A percentile compares a stretch with the other conserved stretches of the same genome.
phyloP scores from a whole-genome alignment of 2,113 vertebrate species.

The Podilymbus podiceps region DNA sequence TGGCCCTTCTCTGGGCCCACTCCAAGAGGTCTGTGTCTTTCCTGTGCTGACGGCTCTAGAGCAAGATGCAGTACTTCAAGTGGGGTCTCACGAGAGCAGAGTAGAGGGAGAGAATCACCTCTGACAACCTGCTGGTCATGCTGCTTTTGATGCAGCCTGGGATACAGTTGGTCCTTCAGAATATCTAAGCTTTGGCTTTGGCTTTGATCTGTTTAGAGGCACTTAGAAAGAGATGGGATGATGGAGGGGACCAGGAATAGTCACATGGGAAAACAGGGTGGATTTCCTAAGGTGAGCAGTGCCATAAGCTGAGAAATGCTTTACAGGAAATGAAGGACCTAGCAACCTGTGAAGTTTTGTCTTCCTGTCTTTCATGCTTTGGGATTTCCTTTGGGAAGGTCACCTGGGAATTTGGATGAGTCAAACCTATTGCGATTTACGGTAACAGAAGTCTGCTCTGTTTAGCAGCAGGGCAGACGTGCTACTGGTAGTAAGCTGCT shows the following conservation, averaged over 20 bases:
- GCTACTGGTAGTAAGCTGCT: not conserved
- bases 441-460: not conserved
- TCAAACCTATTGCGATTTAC: not conserved
- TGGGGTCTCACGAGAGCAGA: too few relatives aligned
- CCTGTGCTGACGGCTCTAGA: too few relatives aligned
- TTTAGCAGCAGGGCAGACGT: not conserved
- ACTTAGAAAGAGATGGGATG: not conserved
- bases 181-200: not conserved
- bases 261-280: not conserved
- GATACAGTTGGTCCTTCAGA: not conserved
- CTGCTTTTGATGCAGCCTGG: too few relatives aligned
- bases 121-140: too few relatives aligned
- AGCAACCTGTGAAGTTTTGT: not conserved
- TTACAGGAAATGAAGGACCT: not conserved
- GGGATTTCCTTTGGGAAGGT: not conserved
- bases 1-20: too few relatives aligned
- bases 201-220: not conserved
- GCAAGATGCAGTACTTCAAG: too few relatives aligned
- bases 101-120: too few relatives aligned
- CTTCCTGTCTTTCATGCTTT: not conserved
- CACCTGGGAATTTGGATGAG: not conserved
- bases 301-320: not conserved
- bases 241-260: not conserved
- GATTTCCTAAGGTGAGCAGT: not conserved
- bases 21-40: too few relatives aligned